Base-by-base conservation (phyloP, 2,888 invertebrate species). In the Drosophila niveifrons region DNA sequence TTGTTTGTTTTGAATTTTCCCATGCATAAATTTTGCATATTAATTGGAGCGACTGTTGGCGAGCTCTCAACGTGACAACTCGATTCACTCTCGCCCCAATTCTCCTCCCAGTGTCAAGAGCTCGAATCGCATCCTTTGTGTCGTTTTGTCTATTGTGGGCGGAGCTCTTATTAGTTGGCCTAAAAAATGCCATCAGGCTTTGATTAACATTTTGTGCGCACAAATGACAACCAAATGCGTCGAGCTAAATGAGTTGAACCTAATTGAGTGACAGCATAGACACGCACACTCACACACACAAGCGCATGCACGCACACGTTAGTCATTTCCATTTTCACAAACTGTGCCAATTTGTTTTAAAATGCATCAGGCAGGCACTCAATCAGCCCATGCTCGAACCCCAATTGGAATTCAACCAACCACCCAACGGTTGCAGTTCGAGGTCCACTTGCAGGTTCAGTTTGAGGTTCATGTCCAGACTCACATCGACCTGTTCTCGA, bases 301-400 rank as follows among this genome's bases (percentile, higher is more conserved):
- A 3, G 0, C 34, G 1, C 34, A 41, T 36, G 41, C 43, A 46
- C 17, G 48, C 28, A 39, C 36, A 29, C 11, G 34, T 39, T 46
- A 23, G 10, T 29, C 31, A 36, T 44, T 43, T 55, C 58, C 63
- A 80, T 58, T 53, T 71, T 63, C 82, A 84, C 89, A 83, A 83
- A 83, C 83, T 83, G 83, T 83, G 89, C 89, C 83, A 88, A 83
- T 83, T 88, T 83, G 87, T 87, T 88, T 83, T 88, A 88, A 88
- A 83, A 88, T 83, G 89, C 83, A 86, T 78, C 73, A 73, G 58
- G 65, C 84, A 56, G 84, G 56, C 78, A 75, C 63, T 78, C 79
- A 87, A 87, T 83, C 88, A 79, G 47, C 51, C 46, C 73, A 34
- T 28, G 4, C 59, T 64, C 6, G 6, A 23, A 23, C 6, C 15